Percentiles rank a stretch among this genome's conserved stretches.
phyloP scores from a whole-genome alignment of 2,888 invertebrate genomes.

The Diabrotica balteata region DNA sequence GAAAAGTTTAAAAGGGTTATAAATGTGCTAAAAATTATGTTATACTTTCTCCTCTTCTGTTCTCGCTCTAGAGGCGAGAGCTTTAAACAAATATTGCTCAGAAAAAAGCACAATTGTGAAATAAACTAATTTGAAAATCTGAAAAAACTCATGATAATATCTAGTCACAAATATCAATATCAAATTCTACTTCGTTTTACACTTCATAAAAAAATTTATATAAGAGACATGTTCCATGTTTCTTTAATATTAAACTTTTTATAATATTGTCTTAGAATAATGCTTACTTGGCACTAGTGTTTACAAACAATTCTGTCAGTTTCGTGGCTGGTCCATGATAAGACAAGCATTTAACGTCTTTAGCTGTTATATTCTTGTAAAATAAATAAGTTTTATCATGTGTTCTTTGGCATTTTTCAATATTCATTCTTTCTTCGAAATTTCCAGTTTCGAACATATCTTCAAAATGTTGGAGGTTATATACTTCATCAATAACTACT shows the following conservation, averaged over 20 bases:
- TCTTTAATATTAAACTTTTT: too few species aligned
- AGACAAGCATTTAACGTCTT: constrained; percentile 76
- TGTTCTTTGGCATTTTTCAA: constrained; percentile 63
- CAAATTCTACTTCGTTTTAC: too few species aligned
- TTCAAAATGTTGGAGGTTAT: constrained; percentile 83
- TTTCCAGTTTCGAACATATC: constrained; percentile 83
- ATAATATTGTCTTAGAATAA: neutral
- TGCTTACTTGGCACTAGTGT: constrained; percentile 60
- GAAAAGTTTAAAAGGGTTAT: too few species aligned
- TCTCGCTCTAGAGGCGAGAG: too few species aligned
- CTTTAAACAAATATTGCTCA: neutral
- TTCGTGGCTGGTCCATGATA: constrained; percentile 81
- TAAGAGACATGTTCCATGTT: too few species aligned
- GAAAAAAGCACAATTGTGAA: too few species aligned
- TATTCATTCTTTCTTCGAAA: constrained; percentile 84
- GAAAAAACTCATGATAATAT: too few species aligned
- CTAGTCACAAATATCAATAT: too few species aligned
- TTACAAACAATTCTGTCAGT: constrained; percentile 68
- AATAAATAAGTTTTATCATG: constrained; percentile 72
- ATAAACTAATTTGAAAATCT: too few species aligned
- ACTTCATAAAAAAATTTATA: too few species aligned
- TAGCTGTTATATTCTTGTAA: constrained; percentile 72
- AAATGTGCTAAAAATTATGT: too few species aligned
- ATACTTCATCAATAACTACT: constrained; percentile 75
- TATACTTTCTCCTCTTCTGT: too few species aligned